Evolutionary conservation across 2,797 vertebrate species (phyloP).

Genomic region (Cuculus canorus): DNA sequence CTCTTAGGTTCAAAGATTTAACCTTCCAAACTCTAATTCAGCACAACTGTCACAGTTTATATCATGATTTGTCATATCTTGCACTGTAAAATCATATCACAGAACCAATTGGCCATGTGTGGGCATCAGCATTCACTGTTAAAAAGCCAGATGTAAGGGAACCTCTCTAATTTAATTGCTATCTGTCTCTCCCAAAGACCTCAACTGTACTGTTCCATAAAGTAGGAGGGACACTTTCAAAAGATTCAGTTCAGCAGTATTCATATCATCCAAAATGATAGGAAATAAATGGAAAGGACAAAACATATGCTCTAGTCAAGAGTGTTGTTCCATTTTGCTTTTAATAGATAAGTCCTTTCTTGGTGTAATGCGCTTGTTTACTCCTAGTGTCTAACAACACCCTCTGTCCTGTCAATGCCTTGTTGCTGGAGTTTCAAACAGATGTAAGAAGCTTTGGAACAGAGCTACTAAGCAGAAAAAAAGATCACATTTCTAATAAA

Average conservation of each 20-base stretch:
- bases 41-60: neutral
- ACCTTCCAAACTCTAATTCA: neutral
- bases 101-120: neutral
- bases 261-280: neutral
- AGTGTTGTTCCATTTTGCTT: neutral
- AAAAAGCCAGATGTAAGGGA: neutral
- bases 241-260: neutral
- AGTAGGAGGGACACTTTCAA: neutral
- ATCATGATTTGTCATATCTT: neutral
- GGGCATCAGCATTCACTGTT: neutral
- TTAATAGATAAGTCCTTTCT: neutral
- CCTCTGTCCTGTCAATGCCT: neutral
- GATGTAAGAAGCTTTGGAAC: neutral
- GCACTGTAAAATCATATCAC: neutral
- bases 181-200: neutral
- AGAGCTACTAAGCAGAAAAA: neutral
- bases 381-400: neutral
- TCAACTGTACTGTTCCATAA: neutral
- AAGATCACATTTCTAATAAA: neutral
- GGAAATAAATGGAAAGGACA: neutral
- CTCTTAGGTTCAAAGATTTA: neutral
- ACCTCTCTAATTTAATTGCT: neutral
- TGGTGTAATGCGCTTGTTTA: neutral
- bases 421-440: neutral
- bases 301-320: neutral